Percentiles rank a stretch among this genome's conserved stretches.
These are phyloP conservation scores for Drosophila percnosoma DNA, from an alignment of 2,888 invertebrate species.

Conservation along the genomic window DNA sequence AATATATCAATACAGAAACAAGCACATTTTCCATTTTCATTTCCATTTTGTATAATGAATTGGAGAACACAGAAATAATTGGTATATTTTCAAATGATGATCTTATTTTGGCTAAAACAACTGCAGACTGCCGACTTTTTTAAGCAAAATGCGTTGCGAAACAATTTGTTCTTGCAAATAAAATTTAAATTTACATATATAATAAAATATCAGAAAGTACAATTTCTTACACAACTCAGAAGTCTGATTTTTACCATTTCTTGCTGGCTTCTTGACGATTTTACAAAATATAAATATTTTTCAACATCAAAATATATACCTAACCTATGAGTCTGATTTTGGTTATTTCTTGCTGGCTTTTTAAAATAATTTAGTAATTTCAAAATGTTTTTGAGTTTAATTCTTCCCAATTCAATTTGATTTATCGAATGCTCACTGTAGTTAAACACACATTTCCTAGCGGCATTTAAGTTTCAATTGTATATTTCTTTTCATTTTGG, in stretches of 20 bases:
- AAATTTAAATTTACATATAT: not conserved
- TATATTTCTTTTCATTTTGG: slow-evolving; percentile 67
- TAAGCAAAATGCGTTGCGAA: not conserved
- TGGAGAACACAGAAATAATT: not conserved
- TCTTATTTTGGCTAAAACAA: slow-evolving; percentile 2
- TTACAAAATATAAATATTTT: not conserved
- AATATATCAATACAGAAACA: slow-evolving; percentile 6
- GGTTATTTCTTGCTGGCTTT: not conserved
- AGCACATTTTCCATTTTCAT: not conserved
- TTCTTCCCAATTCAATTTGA: not conserved
- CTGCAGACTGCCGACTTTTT: not conserved
- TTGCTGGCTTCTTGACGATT: not conserved
- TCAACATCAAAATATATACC: not conserved
- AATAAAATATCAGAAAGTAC: not conserved
- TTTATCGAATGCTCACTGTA: slow-evolving; percentile 56
- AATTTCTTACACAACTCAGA: not conserved
- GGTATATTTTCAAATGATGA: not conserved
- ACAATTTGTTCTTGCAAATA: not conserved
- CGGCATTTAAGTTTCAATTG: slow-evolving; percentile 41
- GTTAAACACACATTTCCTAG: slow-evolving; percentile 28
- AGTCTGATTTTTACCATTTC: not conserved
- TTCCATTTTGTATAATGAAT: slow-evolving; percentile 2
- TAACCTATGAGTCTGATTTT: not conserved
- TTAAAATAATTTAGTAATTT: too few species aligned
- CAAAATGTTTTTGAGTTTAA: not conserved